Conservation (phyloP, 2,888 invertebrate species). For the Willowsia nigromaculata region DNA sequence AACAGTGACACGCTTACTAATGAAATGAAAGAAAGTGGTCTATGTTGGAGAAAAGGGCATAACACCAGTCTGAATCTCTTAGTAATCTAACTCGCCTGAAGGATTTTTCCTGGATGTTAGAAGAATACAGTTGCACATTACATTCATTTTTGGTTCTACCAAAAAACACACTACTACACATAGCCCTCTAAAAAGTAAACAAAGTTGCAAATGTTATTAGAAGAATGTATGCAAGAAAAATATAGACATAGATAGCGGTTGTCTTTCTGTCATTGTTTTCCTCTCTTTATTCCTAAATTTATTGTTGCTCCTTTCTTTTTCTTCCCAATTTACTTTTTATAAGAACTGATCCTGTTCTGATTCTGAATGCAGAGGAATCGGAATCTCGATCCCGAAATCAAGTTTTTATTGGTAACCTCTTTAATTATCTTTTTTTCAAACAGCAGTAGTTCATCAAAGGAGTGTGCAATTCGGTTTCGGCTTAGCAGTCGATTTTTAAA, state of each 20-base stretch:
- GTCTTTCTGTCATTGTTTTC: slow-evolving; percentile 53
- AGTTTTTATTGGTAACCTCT: slow-evolving; percentile 61
- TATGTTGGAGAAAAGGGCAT: background rate
- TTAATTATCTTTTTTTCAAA: slow-evolving; percentile 48
- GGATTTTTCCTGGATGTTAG: background rate
- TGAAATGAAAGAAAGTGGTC: background rate
- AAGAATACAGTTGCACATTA: background rate
- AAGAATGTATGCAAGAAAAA: background rate
- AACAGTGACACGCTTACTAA: slow-evolving; percentile 21
- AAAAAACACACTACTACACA: background rate
- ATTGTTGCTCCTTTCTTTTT: slow-evolving; percentile 24
- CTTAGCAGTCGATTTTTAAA: background rate
- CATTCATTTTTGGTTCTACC: no score
- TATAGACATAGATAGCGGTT: background rate
- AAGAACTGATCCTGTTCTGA: slow-evolving; percentile 54
- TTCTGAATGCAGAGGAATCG: background rate
- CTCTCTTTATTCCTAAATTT: background rate
- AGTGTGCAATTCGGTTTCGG: background rate
- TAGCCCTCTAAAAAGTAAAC: background rate
- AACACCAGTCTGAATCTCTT: background rate
- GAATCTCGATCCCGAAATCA: slow-evolving; percentile 46
- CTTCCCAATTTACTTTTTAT: slow-evolving; percentile 39
- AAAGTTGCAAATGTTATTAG: background rate
- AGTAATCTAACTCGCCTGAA: background rate
- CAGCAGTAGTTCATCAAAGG: background rate